Base-by-base conservation (phyloP, 1,140 invertebrate species). In the Drosophila yakuba region DNA sequence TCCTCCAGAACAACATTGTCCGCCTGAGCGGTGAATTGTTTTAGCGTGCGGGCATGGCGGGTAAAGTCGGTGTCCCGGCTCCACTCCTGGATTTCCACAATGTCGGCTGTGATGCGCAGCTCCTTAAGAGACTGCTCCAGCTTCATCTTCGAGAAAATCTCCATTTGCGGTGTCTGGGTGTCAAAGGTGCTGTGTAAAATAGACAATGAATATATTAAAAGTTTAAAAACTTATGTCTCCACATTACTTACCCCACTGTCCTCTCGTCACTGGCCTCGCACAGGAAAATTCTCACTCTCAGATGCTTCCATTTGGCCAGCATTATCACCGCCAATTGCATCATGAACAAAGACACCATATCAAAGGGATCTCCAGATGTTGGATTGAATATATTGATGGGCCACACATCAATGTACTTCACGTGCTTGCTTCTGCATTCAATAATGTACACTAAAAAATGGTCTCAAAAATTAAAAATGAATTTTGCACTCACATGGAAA, bases 251-350 rank as follows among this genome's bases (percentile, higher is more conserved):
- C 84, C 85, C 47, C 44, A 86, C 60, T 10, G 58, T 67, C 4
- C 77, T 61, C 23, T 84, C 58, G 8, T 94, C 93, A 14, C 83
- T 80, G 12, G 93, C 93, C 85, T 94, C 95, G 82, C 97, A 98
- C 23, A 98, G 94, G 88, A 97, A 97, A 15, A 98, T 96, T 39
- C 98, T 94, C 32, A 99, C 93, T 20, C 94, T 94, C 41, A 98
- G 94, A 76, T 96, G 95, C 78, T 96, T 96, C 96, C 97, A 98
- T 82, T 95, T 94, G 12, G 95, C 94, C 62, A 97, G 95, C 96
- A 99, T 99, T 61, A 99, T 99, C 80, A 98, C 99, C 2, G 98
- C 98, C 50, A 99, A 92, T 93, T 99, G 99, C 83, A 99, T 95
- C 94, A 99, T 96, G 93, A 99, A 99, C 52, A 99, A 93, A 74